Conservation (phyloP, 1,140 invertebrate species). For the Formica selysi region DNA sequence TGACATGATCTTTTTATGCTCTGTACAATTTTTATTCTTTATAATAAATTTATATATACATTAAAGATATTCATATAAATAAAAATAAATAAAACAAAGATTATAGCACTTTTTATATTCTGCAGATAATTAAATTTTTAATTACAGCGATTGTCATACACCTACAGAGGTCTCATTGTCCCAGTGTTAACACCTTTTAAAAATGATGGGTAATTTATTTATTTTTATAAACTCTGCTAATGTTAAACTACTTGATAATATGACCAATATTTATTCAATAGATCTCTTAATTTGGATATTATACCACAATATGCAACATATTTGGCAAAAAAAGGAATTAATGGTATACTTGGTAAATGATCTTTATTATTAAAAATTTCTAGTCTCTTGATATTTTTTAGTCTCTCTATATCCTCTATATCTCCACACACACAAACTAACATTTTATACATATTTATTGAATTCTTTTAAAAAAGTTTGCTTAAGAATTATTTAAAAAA, state of each 20-base stretch:
- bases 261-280: slow-evolving; percentile 63
- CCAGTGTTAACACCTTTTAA: slow-evolving; percentile 90
- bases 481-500: neutral
- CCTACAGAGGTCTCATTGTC: slow-evolving; percentile 88
- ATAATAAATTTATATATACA: neutral
- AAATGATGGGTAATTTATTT: slow-evolving; percentile 85
- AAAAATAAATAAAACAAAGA: slow-evolving; percentile 13
- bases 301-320: slow-evolving; percentile 89
- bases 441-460: neutral
- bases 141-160: slow-evolving; percentile 62
- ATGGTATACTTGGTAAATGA: slow-evolving; percentile 89
- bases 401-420: too few relatives aligned
- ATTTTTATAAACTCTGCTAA: neutral
- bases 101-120: neutral
- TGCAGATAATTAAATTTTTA: slow-evolving; percentile 10
- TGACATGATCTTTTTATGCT: neutral
- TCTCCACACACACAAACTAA: neutral
- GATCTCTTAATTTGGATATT: slow-evolving; percentile 86
- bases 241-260: slow-evolving; percentile 18
- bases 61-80: neutral
- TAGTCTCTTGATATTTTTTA: neutral
- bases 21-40: neutral
- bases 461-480: neutral
- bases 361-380: neutral
- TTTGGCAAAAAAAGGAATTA: slow-evolving; percentile 87